phyloP scores from a whole-genome alignment of 2,113 vertebrate genomes.

The Athene noctua region DNA sequence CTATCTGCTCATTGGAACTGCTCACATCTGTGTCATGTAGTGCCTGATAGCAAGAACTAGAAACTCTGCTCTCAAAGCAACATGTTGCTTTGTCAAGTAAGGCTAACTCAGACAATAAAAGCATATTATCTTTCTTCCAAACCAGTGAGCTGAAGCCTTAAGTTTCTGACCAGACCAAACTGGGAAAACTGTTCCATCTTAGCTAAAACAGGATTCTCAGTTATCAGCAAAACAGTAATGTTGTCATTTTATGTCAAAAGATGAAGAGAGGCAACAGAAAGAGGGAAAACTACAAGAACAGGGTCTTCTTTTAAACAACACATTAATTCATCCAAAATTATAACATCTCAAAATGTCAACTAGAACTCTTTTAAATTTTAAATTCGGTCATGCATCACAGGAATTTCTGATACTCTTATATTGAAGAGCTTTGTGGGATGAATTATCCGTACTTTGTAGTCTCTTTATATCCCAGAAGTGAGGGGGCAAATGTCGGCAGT shows the following conservation, averaged over 20 bases:
- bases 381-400: not conserved
- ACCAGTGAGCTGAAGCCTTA: not conserved
- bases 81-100: not conserved
- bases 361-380: not conserved
- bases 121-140: not conserved
- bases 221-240: not conserved
- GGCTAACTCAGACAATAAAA: not conserved
- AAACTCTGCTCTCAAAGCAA: not conserved
- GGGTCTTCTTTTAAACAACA: not conserved
- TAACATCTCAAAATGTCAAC: not conserved
- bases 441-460: not conserved
- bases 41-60: not conserved
- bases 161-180: not conserved
- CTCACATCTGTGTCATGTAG: not conserved
- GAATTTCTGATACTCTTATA: not conserved
- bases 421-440: not conserved
- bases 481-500: accelerated
- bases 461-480: not conserved
- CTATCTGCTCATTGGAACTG: not conserved
- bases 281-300: not conserved
- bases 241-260: not conserved
- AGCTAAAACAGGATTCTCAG: not conserved
- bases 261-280: not conserved
- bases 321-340: not conserved
- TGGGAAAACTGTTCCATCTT: not conserved